Evolutionary conservation across 2,888 invertebrate genomes (phyloP).

Genomic region (Scaptomyza parva): DNA sequence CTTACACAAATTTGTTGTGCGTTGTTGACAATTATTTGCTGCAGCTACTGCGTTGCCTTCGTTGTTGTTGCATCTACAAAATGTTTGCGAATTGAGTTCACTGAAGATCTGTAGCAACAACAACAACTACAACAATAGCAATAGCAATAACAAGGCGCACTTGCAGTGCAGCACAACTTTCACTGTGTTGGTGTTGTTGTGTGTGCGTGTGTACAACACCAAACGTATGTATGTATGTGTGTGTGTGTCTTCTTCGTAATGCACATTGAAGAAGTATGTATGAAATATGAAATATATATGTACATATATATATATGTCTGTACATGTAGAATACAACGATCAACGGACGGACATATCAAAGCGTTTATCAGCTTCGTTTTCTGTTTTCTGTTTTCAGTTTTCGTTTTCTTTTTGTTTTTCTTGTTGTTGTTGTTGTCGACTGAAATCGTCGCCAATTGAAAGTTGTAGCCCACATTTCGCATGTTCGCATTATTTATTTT

Average conservation of each 20-base stretch:
- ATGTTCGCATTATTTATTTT: conserved; percentile 23
- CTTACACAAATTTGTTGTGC: conserved; percentile 46
- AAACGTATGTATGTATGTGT: conserved; percentile 9
- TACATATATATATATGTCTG: background rate
- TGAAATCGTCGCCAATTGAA: conserved; percentile 57
- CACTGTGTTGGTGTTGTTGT: conserved; percentile 55
- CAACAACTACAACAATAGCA: conserved; percentile 24
- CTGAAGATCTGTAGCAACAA: conserved; percentile 46
- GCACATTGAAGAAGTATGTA: background rate
- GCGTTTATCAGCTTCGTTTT: conserved; percentile 68
- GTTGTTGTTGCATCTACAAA: conserved; percentile 28
- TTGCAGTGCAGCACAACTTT: conserved; percentile 56
- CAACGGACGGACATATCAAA: conserved; percentile 43
- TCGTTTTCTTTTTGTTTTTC: conserved; percentile 4
- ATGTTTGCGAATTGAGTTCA: conserved; percentile 64
- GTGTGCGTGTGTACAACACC: conserved; percentile 35
- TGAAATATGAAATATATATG: conserved; percentile 8
- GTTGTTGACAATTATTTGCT: conserved; percentile 55
- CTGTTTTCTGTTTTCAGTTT: conserved; percentile 33
- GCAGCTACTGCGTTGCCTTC: conserved; percentile 5
- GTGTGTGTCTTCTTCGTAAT: background rate
- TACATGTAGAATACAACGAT: conserved; percentile 34
- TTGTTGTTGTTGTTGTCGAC: conserved; percentile 7
- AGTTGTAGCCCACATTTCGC: conserved; percentile 73
- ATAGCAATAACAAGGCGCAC: conserved; percentile 18